Percentiles rank a stretch among this genome's conserved stretches.
These are phyloP conservation scores for Rhagonycha lutea DNA, from an alignment of 2,888 invertebrate species.

Conservation along the genomic window DNA sequence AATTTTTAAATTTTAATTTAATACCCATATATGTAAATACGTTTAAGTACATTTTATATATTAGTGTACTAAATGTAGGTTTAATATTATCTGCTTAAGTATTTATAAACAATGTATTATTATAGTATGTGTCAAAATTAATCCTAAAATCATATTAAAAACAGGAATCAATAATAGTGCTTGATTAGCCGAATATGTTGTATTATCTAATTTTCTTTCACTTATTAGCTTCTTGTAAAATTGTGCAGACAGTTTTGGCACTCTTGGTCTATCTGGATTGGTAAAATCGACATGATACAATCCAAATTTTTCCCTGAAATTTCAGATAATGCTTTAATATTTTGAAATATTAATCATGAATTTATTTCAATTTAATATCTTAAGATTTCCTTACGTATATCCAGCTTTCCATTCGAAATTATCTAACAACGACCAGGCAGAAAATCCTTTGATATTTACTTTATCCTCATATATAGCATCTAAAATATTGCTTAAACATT, in stretches of 20 bases:
- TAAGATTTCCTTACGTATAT: constrained; percentile 54
- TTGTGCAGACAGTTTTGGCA: constrained; percentile 64
- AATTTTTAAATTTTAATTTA: no score
- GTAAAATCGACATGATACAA: constrained; percentile 68
- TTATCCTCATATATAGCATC: constrained; percentile 50
- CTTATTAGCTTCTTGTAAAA: constrained; percentile 55
- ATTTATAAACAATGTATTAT: background rate
- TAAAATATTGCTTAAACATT: constrained; percentile 36
- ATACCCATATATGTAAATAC: no score
- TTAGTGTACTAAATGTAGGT: no score
- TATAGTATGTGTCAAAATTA: background rate
- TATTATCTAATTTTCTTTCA: background rate
- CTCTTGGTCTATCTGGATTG: constrained; percentile 61
- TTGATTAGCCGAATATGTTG: background rate
- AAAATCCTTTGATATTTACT: constrained; percentile 59
- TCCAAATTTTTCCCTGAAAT: constrained; percentile 68
- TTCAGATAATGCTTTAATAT: background rate
- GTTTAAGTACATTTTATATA: no score
- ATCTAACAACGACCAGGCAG: constrained; percentile 67
- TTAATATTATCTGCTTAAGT: background rate
- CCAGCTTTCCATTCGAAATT: constrained; percentile 65
- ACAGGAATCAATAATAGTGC: background rate
- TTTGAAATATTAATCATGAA: background rate
- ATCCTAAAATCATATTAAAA: background rate
- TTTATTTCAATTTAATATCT: background rate